Percentiles rank a stretch among this genome's conserved stretches.
Conservation (phyloP, 2,113 vertebrate species). For the Lanius collurio region DNA sequence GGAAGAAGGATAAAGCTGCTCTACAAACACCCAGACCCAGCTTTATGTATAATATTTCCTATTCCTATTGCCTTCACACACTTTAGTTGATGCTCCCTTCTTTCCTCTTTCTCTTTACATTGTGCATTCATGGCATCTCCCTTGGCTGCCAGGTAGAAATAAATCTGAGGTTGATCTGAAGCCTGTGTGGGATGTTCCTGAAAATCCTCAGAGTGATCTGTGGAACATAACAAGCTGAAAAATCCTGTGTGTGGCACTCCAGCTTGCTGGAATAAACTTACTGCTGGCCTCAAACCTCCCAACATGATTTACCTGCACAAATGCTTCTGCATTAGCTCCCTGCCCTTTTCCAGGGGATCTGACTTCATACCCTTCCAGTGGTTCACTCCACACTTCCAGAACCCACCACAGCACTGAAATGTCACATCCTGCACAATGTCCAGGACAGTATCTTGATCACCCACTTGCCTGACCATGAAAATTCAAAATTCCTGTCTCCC, state of each 20-base stretch:
- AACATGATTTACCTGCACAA: background rate
- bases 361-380: background rate
- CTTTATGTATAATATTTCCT: background rate
- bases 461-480: background rate
- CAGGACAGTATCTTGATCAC: accelerated
- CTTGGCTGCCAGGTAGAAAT: background rate
- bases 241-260: background rate
- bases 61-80: background rate
- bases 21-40: background rate
- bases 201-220: constrained; percentile 8
- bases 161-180: background rate
- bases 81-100: background rate
- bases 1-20: background rate
- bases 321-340: background rate
- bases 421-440: background rate
- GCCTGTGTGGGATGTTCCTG: constrained; percentile 26
- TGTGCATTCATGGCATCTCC: background rate
- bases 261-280: background rate
- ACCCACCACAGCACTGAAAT: background rate
- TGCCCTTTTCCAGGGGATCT: background rate
- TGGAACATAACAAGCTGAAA: background rate
- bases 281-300: background rate
- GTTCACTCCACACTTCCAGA: background rate
- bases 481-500: background rate
- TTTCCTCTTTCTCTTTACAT: background rate